Conservation (phyloP, 2,888 invertebrate species). For the Chirona hameri region DNA sequence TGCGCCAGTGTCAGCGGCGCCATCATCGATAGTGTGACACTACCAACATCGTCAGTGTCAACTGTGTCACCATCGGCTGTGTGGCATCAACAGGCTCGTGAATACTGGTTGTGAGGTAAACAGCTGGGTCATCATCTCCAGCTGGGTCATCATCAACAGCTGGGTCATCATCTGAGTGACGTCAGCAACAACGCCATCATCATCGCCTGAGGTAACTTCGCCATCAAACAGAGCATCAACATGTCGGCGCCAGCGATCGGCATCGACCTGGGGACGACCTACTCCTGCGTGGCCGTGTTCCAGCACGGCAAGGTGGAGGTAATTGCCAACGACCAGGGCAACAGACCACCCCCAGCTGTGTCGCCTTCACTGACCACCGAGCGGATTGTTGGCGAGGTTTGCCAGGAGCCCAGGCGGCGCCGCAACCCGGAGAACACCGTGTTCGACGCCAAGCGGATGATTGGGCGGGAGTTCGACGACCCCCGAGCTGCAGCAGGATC, state of each 20-base stretch:
- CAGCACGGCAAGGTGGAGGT: slow-evolving; percentile 47
- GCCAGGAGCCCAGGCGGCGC: slow-evolving; percentile 42
- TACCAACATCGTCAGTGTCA: too few species aligned
- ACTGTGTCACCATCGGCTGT: too few species aligned
- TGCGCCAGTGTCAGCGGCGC: too few species aligned
- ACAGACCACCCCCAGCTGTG: slow-evolving; percentile 48
- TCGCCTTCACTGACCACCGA: slow-evolving; percentile 47
- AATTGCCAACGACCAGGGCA: slow-evolving; percentile 55
- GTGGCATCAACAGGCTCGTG: too few species aligned
- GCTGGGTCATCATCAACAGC: too few species aligned
- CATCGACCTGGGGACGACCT: slow-evolving; percentile 53
- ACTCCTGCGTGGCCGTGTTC: slow-evolving; percentile 48
- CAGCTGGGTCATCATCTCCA: too few species aligned
- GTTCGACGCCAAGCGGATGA: slow-evolving; percentile 89
- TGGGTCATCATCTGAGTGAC: too few species aligned
- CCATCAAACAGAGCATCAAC: not conserved
- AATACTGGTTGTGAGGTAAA: too few species aligned
- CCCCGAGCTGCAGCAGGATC: slow-evolving; percentile 84
- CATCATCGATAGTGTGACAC: too few species aligned
- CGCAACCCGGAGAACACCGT: slow-evolving; percentile 74
- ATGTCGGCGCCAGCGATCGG: slow-evolving; percentile 47
- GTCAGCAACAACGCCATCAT: too few species aligned
- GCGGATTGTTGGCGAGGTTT: slow-evolving; percentile 32
- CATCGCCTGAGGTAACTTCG: too few species aligned
- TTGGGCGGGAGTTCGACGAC: slow-evolving; percentile 86